Conservation (phyloP, 2,113 vertebrate species). For the Eurypyga helias region DNA sequence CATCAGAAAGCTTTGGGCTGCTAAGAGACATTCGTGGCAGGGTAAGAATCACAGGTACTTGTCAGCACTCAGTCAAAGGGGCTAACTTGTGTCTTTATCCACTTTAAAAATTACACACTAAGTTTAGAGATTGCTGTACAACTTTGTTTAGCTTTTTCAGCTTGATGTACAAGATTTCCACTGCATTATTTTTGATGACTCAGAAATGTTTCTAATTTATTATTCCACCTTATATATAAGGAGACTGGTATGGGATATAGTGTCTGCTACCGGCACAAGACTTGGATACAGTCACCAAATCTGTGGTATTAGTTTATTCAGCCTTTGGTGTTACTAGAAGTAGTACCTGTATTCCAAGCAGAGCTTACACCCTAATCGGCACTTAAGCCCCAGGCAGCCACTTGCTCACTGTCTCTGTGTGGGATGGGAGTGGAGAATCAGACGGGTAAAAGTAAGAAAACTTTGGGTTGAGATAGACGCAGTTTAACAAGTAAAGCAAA, state of each 20-base stretch:
- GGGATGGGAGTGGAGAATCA: neutral
- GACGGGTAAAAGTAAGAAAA: neutral
- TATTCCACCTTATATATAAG: neutral
- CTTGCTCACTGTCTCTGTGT: accelerated
- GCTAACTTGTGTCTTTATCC: neutral
- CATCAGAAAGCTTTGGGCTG: neutral
- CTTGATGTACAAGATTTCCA: neutral
- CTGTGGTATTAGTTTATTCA: neutral
- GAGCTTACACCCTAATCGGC: neutral
- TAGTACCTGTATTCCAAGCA: neutral
- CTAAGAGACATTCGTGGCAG: neutral
- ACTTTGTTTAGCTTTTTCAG: neutral
- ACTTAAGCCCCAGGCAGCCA: neutral
- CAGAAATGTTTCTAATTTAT: neutral
- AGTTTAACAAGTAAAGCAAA: neutral
- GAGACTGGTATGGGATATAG: neutral
- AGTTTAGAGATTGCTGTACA: neutral
- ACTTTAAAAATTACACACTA: neutral
- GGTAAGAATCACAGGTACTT: neutral
- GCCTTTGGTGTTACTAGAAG: neutral
- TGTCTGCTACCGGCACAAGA: neutral
- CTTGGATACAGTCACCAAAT: neutral
- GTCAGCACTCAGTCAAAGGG: neutral
- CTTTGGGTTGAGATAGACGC: neutral
- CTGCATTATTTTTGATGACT: neutral